Evolutionary conservation across 1,140 invertebrate species (phyloP).

Genomic region (Ceratoteleas bidentatus): DNA sequence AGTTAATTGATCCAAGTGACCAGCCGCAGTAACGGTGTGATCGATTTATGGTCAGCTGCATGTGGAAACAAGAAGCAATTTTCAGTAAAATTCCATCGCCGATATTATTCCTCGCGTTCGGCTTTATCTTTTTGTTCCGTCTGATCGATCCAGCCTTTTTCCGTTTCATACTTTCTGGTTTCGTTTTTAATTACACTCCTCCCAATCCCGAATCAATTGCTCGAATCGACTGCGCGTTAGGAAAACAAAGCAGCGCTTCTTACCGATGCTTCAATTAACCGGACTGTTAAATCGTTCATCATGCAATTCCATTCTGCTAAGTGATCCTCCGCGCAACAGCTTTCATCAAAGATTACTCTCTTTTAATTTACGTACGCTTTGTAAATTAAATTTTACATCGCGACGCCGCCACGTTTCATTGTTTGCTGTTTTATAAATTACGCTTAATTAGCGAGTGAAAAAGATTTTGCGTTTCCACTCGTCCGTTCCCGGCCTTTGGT

Average conservation of each 20-base stretch:
- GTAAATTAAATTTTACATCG: background rate
- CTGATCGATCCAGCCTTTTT: constrained; percentile 15
- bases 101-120: background rate
- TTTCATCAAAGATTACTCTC: background rate
- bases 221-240: background rate
- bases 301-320: background rate
- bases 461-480: constrained; percentile 6
- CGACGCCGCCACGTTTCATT: background rate
- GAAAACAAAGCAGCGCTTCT: background rate
- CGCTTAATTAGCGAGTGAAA: constrained; percentile 6
- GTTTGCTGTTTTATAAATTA: background rate
- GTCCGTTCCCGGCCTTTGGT: background rate
- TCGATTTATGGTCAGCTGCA: constrained; percentile 25
- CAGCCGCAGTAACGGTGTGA: constrained; percentile 25
- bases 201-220: background rate
- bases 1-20: constrained; percentile 34
- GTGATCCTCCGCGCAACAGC: background rate
- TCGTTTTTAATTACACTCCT: constrained; percentile 23
- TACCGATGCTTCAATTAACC: background rate
- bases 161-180: constrained; percentile 18
- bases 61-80: constrained; percentile 27
- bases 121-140: constrained; percentile 16
- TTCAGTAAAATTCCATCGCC: constrained; percentile 9
- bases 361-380: background rate
- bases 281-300: background rate